Conservation (phyloP, 2,797 vertebrate species). For the Enteromius trimaculatus region DNA sequence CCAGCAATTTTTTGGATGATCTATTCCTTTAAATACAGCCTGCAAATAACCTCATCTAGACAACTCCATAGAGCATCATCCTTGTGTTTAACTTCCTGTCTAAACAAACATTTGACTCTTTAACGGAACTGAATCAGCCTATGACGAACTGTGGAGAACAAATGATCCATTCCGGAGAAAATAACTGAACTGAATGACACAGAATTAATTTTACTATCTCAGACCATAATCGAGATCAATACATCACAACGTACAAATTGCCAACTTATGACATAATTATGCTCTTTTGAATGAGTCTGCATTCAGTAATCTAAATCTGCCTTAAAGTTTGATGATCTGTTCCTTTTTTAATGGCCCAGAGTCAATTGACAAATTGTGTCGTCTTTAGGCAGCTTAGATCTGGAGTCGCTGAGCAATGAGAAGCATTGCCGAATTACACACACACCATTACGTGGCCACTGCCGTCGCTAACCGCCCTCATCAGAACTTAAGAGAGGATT, state of each 20-base stretch:
- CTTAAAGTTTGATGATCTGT: conserved; percentile 42
- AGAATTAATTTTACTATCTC: conserved; percentile 11
- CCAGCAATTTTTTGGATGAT: neutral
- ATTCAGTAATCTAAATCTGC: conserved; percentile 33
- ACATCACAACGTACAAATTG: conserved; percentile 31
- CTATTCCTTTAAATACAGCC: neutral
- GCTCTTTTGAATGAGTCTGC: conserved; percentile 28
- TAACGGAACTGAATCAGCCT: neutral
- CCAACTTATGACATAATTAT: conserved; percentile 23
- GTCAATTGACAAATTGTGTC: conserved; percentile 39
- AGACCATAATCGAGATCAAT: conserved; percentile 25
- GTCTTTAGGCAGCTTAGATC: conserved; percentile 43
- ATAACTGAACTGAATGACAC: conserved; percentile 11
- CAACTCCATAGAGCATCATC: neutral
- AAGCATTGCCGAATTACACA: conserved; percentile 78
- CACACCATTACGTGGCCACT: conserved; percentile 80
- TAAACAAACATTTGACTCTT: neutral
- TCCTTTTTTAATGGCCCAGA: conserved; percentile 34
- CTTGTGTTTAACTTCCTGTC: neutral
- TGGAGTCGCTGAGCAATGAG: conserved; percentile 78
- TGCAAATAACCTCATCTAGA: neutral
- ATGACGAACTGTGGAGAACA: neutral
- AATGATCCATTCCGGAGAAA: conserved; percentile 5
- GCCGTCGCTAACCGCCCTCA: conserved; percentile 76
- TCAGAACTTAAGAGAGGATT: conserved; percentile 78